Conservation (phyloP, 2,797 vertebrate species). For the Gastrophryne carolinensis region DNA sequence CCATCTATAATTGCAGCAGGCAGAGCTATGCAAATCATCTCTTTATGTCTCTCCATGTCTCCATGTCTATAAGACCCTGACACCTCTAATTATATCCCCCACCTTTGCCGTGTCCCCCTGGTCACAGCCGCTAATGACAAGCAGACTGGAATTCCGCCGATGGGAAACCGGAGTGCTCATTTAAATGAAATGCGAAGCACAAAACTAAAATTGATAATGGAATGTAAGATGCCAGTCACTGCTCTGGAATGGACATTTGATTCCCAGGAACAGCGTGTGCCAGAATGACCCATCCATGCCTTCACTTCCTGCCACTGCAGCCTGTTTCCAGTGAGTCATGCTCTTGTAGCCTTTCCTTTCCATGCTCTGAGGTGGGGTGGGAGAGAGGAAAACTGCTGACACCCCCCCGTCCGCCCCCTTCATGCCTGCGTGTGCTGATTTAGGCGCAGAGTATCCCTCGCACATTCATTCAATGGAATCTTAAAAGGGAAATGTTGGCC, state of each 20-base stretch:
- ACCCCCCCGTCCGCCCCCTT: not conserved
- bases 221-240: conserved; percentile 4
- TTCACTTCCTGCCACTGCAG: conserved; percentile 5
- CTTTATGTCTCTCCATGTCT: too few species aligned
- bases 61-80: not conserved
- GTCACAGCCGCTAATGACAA: conserved; percentile 22
- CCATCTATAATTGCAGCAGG: too few species aligned
- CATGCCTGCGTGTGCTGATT: not conserved
- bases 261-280: conserved; percentile 5
- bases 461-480: not conserved
- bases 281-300: not conserved
- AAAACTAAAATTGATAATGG: conserved; percentile 29
- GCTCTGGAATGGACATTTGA: conserved; percentile 1
- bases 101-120: not conserved
- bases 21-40: too few species aligned
- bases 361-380: not conserved
- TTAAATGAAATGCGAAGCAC: conserved; percentile 12
- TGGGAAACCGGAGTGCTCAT: conserved; percentile 15
- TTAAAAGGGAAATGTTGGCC: conserved; percentile 22
- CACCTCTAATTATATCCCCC: not conserved
- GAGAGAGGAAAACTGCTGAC: conserved; percentile 1
- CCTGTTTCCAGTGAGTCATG: conserved; percentile 28
- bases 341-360: not conserved
- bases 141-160: conserved; percentile 16
- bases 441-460: not conserved